Conservation (phyloP, 92 coral and sea anemone species). For the Metridium senile region DNA sequence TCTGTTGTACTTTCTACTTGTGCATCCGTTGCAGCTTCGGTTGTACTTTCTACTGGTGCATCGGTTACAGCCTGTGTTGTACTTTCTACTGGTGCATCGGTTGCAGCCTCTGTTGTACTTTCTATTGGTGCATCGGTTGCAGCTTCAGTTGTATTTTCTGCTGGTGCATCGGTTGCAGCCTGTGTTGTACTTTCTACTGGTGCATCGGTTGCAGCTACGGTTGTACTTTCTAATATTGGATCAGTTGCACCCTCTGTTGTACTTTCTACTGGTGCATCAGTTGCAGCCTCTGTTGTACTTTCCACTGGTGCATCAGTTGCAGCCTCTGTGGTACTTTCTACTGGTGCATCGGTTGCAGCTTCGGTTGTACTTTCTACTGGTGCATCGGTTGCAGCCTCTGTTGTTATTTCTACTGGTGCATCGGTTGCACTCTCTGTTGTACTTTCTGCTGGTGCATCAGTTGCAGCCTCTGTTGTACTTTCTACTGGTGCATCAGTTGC, state of each 20-base stretch:
- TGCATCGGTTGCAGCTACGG: neutral
- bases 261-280: conserved; percentile 2
- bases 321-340: neutral
- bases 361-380: neutral
- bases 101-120: neutral
- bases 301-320: neutral
- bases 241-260: neutral
- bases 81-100: neutral
- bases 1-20: neutral
- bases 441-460: neutral
- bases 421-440: neutral
- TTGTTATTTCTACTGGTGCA: neutral
- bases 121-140: neutral
- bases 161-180: neutral
- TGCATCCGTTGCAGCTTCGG: neutral
- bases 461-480: neutral
- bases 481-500: neutral
- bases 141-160: neutral
- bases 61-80: neutral
- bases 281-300: neutral
- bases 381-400: neutral
- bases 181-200: neutral
- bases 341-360: neutral
- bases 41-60: neutral
- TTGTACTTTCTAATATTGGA: neutral